Base-by-base conservation (phyloP, 2,888 invertebrate species). In the Pasiphila rectangulata region DNA sequence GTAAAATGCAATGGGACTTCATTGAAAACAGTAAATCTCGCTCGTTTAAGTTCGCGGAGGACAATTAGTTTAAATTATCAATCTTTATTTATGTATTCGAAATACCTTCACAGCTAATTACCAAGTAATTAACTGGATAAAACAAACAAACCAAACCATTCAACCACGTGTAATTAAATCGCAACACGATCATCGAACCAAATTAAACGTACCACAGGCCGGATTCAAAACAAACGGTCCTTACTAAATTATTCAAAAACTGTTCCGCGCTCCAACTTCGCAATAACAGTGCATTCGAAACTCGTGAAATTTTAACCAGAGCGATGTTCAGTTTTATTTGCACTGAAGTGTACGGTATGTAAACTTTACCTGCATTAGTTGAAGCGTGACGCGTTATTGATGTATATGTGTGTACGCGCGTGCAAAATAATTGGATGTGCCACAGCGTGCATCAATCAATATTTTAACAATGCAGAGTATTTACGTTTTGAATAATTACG, bases 271-370 rank as follows among this genome's bases (percentile, higher is more conserved):
- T 56, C 58, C 56, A 57, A 63, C 56, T 64, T 62, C 55, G 46
- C 50, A 68, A 69, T 61, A 69, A 64, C 67, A 62, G 59, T 58
- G 60, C 70, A 53, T 51, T 44, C 54, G 54, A 57, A 67, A 61
- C 62, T 75, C 76, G 75, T 79, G 70, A 75, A 80, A 79, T 73
- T 82, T 80, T 80, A 79, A 81, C 74, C 72, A 74, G 67, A 56
- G 55, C 57, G 56, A 61, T 63, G 67, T 58, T 60, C 66, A 69
- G 63, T 78, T 79, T 76, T 81, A 77, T 81, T 82, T 81, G 75
- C 64, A 66, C 60, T 63, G 63, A 67, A 61, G 67, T 74, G 67
- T 68, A 74, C 72, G 53, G 37, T 43, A 35, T 45, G 39, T 40
- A 50, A 50, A 51, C 40, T 50, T 49, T 23, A 45, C 37, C 41